Conservation (phyloP, 2,888 invertebrate species). For the Dynastes tityus region DNA sequence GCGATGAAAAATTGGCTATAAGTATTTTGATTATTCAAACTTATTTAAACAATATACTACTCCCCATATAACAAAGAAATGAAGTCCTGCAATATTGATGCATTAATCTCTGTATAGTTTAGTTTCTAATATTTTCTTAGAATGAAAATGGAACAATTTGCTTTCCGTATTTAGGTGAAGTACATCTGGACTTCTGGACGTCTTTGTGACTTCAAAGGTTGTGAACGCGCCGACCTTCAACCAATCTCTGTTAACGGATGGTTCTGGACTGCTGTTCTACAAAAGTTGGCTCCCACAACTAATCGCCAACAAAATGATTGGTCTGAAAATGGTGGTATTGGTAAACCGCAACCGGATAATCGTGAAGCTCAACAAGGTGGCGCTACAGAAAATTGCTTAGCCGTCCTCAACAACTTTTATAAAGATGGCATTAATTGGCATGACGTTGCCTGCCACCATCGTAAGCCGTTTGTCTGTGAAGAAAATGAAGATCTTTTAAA, state of each 20-base stretch:
- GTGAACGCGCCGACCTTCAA: conserved; percentile 88
- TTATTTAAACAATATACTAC: too few relatives aligned
- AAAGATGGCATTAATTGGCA: conserved; percentile 94
- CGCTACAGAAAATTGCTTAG: conserved; percentile 89
- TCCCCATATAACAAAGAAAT: too few relatives aligned
- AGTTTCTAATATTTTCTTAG: too few relatives aligned
- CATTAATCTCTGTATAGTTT: too few relatives aligned
- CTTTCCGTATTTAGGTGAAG: conserved; percentile 75
- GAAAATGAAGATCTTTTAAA: conserved; percentile 90
- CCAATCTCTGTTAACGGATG: conserved; percentile 88
- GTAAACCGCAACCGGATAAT: conserved; percentile 91
- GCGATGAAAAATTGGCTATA: too few relatives aligned
- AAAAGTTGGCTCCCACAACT: conserved; percentile 87
- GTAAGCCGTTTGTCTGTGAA: conserved; percentile 91
- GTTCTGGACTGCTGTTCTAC: conserved; percentile 93
- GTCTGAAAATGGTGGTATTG: conserved; percentile 90
- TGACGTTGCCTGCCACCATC: conserved; percentile 92
- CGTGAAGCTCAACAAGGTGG: conserved; percentile 86
- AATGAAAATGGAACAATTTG: too few relatives aligned
- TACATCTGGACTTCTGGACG: conserved; percentile 95
- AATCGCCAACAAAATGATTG: conserved; percentile 90
- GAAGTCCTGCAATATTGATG: too few relatives aligned
- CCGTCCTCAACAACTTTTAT: conserved; percentile 91
- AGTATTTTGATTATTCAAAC: too few relatives aligned
- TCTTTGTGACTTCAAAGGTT: conserved; percentile 91